These are phyloP conservation scores for Yponomeuta sedellus DNA, from an alignment of 2,888 invertebrate species.

Conservation along the genomic window DNA sequence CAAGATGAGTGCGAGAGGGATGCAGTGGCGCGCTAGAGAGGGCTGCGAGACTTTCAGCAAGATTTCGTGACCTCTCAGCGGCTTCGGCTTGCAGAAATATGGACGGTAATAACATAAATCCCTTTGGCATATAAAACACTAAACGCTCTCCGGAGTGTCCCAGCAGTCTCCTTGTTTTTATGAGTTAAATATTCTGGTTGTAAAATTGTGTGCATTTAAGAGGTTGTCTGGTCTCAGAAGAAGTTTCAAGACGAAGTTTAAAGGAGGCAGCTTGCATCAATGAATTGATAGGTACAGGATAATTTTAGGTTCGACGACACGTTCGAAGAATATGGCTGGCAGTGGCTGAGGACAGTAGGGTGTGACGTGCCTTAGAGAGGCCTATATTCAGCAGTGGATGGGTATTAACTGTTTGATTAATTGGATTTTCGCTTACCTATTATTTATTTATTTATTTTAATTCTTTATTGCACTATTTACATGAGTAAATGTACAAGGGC, in stretches of 20 bases:
- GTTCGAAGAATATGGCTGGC: no score
- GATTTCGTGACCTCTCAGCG: slow-evolving; percentile 75
- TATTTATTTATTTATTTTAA: no score
- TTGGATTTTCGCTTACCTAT: no score
- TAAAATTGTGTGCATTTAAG: slow-evolving; percentile 52
- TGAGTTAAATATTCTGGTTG: slow-evolving; percentile 40
- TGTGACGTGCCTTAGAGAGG: no score
- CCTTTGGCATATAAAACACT: slow-evolving; percentile 77
- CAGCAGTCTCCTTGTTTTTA: slow-evolving; percentile 48
- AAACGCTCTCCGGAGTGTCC: slow-evolving; percentile 71
- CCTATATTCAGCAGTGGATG: no score
- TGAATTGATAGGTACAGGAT: neutral
- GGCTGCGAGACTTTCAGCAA: slow-evolving; percentile 43
- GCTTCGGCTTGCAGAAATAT: slow-evolving; percentile 74
- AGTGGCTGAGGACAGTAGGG: no score
- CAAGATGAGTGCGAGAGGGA: slow-evolving; percentile 42
- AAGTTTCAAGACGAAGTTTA: slow-evolving; percentile 23
- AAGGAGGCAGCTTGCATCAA: slow-evolving; percentile 9
- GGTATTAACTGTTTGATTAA: no score
- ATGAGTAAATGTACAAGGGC: no score
- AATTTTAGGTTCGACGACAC: neutral
- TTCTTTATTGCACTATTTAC: no score
- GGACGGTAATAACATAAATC: slow-evolving; percentile 77
- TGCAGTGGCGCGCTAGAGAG: slow-evolving; percentile 19
- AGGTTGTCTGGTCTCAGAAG: slow-evolving; percentile 39